Conservation (phyloP, 2,797 vertebrate species). For the Pempheris klunzingeri region DNA sequence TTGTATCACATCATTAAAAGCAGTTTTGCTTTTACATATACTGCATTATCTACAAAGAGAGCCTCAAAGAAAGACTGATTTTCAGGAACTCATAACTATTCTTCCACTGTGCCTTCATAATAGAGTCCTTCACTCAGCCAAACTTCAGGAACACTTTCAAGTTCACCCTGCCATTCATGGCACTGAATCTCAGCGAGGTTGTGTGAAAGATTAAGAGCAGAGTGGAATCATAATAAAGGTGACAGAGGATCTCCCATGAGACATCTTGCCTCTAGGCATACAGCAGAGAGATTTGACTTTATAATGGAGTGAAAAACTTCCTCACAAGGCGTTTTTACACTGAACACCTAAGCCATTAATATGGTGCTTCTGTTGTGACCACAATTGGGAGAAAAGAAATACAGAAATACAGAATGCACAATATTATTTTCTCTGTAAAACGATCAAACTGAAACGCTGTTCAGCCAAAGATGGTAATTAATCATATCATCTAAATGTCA, state of each 20-base stretch:
- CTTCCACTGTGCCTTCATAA: constrained; percentile 46
- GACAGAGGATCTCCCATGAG: constrained; percentile 63
- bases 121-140: constrained; percentile 36
- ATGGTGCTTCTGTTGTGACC: not conserved
- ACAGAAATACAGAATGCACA: not conserved
- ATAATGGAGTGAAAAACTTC: constrained; percentile 64
- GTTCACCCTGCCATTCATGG: constrained; percentile 63
- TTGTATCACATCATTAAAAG: not conserved
- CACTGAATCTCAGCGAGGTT: constrained; percentile 48
- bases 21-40: constrained; percentile 35
- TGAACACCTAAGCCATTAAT: constrained; percentile 12
- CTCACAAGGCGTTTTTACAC: constrained; percentile 42
- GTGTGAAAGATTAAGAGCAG: constrained; percentile 69
- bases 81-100: constrained; percentile 61
- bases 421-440: not conserved
- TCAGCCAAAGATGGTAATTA: not conserved
- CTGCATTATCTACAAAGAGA: constrained; percentile 26
- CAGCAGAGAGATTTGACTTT: constrained; percentile 54
- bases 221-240: constrained; percentile 76
- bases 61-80: constrained; percentile 10
- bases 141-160: constrained; percentile 65
- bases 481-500: not conserved
- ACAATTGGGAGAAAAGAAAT: constrained; percentile 15
- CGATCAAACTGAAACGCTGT: not conserved
- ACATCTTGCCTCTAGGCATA: constrained; percentile 56